Evolutionary conservation across 2,113 vertebrate genomes (phyloP), one percentile per base, ranked within the genome.

Genomic region (Pogonocichla stellata): DNA sequence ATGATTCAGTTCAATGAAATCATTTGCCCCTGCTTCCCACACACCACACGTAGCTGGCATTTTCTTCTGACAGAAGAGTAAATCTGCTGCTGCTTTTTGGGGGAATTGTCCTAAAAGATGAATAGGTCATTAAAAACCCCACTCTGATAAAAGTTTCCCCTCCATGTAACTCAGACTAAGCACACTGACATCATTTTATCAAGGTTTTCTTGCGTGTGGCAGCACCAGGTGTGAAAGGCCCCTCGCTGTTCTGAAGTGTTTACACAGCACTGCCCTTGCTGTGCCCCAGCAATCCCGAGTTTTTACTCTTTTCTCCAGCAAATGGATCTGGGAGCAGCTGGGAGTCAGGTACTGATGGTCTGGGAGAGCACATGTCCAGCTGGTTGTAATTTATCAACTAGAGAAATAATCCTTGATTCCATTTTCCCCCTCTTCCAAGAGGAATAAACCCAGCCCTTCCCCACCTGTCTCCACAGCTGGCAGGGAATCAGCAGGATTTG

Each of bases 221-320:
- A 71, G 72, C 51, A 13, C 26, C 6, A 0, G 29, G 24, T 8
- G 48, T 33, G 38, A 43, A 29, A 47, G 31, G 15, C 53, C 40
- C 67, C 28, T 34, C 2, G 42, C 42, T 3, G 3, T 24, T 48
- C 54, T 1, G 0, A 26, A 47, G 38, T 3, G 7, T 69, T 86
- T 23, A 9, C 10, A 58, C 0, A 1, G 8, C 12, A 0, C 4
- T 3, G 24, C 17, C 12, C 8, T 2, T 10, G 3, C 19, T 1
- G 4, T 31, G 25, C 67, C 54, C 42, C 45, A 10, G 42, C 14
- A 47, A 9, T 42, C 10, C 54, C 1, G 1, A 42, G 6, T 31
- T 72, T 29, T 71, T 6, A 48, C 15, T 50, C 19, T 90, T 47
- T 69, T 48, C 38, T 57, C 56, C 8, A 9, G 31, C 7, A 88